phyloP scores from a whole-genome alignment of 2,888 invertebrate species.

The Syrphus vitripennis region DNA sequence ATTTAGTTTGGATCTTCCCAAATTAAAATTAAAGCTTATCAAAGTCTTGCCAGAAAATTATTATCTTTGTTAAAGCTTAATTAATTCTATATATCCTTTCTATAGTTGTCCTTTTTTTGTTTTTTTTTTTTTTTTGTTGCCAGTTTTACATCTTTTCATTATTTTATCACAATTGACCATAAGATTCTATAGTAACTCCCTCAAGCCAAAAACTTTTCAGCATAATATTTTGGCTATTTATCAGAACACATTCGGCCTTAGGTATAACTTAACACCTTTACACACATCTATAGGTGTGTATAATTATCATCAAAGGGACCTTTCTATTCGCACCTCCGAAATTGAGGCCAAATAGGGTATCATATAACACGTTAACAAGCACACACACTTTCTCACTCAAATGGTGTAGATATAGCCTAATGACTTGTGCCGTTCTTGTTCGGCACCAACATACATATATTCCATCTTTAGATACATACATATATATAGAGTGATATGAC shows the following conservation, averaged over 20 bases:
- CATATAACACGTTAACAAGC: neutral
- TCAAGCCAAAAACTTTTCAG: constrained; percentile 35
- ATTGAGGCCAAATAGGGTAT: neutral
- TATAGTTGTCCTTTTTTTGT: too few species aligned
- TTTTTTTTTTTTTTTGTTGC: neutral
- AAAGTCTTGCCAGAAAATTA: neutral
- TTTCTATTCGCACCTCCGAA: constrained; percentile 9
- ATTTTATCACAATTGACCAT: constrained; percentile 12
- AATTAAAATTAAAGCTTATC: neutral
- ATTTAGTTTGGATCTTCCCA: neutral
- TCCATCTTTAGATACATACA: constrained; percentile 21
- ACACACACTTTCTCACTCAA: neutral
- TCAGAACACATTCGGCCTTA: constrained; percentile 21
- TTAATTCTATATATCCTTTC: too few species aligned
- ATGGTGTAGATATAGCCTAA: constrained; percentile 22
- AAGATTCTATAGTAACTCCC: constrained; percentile 8
- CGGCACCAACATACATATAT: neutral
- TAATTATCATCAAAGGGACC: constrained; percentile 14
- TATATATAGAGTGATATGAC: neutral
- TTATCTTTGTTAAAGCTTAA: neutral
- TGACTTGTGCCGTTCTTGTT: constrained; percentile 16
- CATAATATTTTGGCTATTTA: constrained; percentile 29
- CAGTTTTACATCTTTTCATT: neutral
- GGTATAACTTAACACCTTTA: constrained; percentile 48
- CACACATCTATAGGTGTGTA: neutral